Evolutionary conservation across 2,888 invertebrate species (phyloP).

Genomic region (Lithophane semibrunnea): DNA sequence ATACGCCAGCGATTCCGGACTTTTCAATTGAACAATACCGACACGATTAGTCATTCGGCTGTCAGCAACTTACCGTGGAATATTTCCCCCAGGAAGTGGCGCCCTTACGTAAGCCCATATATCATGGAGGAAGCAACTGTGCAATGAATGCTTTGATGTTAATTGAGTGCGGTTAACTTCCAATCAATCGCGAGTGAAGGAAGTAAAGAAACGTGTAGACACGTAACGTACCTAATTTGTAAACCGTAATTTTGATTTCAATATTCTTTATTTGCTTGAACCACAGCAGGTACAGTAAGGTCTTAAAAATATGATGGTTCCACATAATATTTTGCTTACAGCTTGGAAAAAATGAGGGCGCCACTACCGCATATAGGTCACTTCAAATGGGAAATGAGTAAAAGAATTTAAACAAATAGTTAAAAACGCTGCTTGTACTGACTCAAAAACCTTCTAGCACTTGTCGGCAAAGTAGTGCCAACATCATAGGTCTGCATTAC

Average conservation of each 20-base stretch:
- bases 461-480: no score
- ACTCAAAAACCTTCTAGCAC: no score
- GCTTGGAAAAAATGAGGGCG: no score
- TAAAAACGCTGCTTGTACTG: no score
- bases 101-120: constrained; percentile 48
- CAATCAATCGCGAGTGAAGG: constrained; percentile 49
- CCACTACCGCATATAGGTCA: no score
- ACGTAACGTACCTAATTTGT: no score
- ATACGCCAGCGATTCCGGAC: constrained; percentile 18
- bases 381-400: no score
- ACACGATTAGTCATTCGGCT: constrained; percentile 40
- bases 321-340: no score
- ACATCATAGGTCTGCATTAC: no score
- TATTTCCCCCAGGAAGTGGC: constrained; percentile 50
- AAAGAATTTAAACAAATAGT: no score
- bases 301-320: background rate
- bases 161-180: constrained; percentile 44
- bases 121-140: constrained; percentile 52
- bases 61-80: constrained; percentile 18
- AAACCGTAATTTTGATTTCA: background rate
- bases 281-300: background rate
- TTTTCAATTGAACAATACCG: constrained; percentile 1
- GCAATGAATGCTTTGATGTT: constrained; percentile 42
- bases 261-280: background rate
- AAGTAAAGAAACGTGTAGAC: constrained; percentile 43